Evolutionary conservation across 2,888 invertebrate genomes (phyloP).

Genomic region (Smittia aterrima): DNA sequence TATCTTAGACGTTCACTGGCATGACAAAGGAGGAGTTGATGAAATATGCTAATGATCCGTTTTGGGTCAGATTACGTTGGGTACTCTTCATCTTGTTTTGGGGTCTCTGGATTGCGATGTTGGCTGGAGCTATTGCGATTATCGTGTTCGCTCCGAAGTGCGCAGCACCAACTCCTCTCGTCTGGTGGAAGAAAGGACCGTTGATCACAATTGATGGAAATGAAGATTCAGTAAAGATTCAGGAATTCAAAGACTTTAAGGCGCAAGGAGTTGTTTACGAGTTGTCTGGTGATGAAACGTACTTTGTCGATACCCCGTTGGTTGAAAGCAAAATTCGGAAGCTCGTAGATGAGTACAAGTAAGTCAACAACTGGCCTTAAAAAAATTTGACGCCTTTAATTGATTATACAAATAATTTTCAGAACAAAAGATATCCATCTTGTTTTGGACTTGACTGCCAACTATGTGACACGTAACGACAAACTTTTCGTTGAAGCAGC

Average conservation of each 20-base stretch:
- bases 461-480: constrained; percentile 65
- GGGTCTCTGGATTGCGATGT: constrained; percentile 90
- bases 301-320: constrained; percentile 57
- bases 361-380: constrained; percentile 34
- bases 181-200: constrained; percentile 84
- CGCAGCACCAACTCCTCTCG: constrained; percentile 69
- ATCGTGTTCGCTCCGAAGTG: constrained; percentile 89
- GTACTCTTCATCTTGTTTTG: constrained; percentile 88
- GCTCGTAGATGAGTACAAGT: constrained; percentile 48
- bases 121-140: constrained; percentile 88
- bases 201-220: constrained; percentile 64
- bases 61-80: constrained; percentile 93
- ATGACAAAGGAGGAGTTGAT: constrained; percentile 95
- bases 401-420: constrained; percentile 22
- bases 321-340: constrained; percentile 50
- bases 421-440: constrained; percentile 57
- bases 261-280: constrained; percentile 67
- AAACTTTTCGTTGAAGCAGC: constrained; percentile 68
- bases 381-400: neutral
- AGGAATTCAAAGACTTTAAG: constrained; percentile 54
- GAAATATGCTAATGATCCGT: constrained; percentile 95
- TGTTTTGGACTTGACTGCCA: constrained; percentile 73
- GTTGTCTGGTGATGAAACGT: constrained; percentile 61
- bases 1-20: constrained; percentile 69
- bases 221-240: constrained; percentile 49